phyloP scores from a whole-genome alignment of 2,888 invertebrate genomes.

The Parnassius mnemosyne region DNA sequence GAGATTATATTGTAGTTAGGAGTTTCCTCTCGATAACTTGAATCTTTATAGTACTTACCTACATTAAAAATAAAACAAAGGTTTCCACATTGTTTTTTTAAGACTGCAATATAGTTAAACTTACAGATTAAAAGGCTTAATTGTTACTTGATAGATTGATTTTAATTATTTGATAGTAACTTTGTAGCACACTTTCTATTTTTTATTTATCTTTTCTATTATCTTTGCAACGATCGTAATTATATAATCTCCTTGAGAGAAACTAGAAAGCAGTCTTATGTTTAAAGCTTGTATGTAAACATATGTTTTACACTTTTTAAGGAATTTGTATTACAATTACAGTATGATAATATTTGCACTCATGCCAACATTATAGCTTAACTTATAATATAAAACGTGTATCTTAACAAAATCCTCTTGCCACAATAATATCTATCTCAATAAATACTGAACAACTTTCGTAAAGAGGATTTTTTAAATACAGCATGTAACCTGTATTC shows the following conservation, averaged over 20 bases:
- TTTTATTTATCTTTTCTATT: conserved; percentile 18
- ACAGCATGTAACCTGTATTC: conserved; percentile 57
- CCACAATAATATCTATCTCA: conserved; percentile 27
- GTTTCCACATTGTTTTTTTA: conserved; percentile 23
- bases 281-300: conserved; percentile 60
- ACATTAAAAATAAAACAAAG: not conserved
- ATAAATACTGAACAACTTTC: conserved; percentile 20
- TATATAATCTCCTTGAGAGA: conserved; percentile 41
- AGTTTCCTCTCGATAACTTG: conserved; percentile 10
- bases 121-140: conserved; percentile 10
- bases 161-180: conserved; percentile 10
- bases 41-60: conserved; percentile 29
- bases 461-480: conserved; percentile 56
- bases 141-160: conserved; percentile 14
- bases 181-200: conserved; percentile 15
- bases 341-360: conserved; percentile 67
- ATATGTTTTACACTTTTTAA: conserved; percentile 51
- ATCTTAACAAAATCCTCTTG: conserved; percentile 53
- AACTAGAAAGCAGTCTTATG: conserved; percentile 44
- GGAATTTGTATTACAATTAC: conserved; percentile 68
- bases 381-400: conserved; percentile 48
- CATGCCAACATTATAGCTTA: conserved; percentile 60
- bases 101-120: conserved; percentile 21
- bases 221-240: conserved; percentile 26
- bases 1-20: conserved; percentile 49